Percentiles rank a stretch among this genome's conserved stretches.
Conservation (phyloP, 2,797 vertebrate genomes). For the Gymnothorax javanicus region DNA sequence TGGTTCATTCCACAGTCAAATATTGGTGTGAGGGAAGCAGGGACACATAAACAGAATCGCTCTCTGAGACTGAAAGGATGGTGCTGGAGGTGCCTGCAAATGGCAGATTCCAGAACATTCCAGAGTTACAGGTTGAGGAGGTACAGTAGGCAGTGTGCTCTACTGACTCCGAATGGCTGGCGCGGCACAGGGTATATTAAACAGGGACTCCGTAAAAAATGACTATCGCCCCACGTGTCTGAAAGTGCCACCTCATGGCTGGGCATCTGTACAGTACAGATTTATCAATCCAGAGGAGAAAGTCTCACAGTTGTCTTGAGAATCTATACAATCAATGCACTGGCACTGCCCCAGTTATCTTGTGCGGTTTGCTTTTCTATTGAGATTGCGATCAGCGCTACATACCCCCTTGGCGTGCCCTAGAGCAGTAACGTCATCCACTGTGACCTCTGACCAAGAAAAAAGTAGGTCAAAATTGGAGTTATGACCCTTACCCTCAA, state of each 20-base stretch:
- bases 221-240: constrained; percentile 56
- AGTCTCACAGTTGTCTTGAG: constrained; percentile 63
- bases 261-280: constrained; percentile 49
- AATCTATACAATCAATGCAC: constrained; percentile 64
- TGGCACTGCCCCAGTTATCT: constrained; percentile 43
- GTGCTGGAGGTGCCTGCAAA: constrained; percentile 20
- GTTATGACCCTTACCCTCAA: no score
- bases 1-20: constrained; percentile 8
- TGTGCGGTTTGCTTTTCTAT: constrained; percentile 36
- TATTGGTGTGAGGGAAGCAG: constrained; percentile 12
- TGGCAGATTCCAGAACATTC: constrained; percentile 28
- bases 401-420: no score
- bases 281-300: constrained; percentile 69
- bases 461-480: no score
- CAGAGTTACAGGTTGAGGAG: constrained; percentile 35
- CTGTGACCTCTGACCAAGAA: no score
- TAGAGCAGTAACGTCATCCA: no score
- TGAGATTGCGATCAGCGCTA: no score
- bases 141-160: background rate
- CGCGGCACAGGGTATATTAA: constrained; percentile 42
- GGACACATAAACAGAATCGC: background rate
- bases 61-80: constrained; percentile 8
- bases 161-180: constrained; percentile 3
- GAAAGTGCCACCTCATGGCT: constrained; percentile 40
- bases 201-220: constrained; percentile 43